A percentile compares a stretch with the other conserved stretches of the same genome.
phyloP scores from a whole-genome alignment of 2,113 vertebrate species.

The Myotis davidii region DNA sequence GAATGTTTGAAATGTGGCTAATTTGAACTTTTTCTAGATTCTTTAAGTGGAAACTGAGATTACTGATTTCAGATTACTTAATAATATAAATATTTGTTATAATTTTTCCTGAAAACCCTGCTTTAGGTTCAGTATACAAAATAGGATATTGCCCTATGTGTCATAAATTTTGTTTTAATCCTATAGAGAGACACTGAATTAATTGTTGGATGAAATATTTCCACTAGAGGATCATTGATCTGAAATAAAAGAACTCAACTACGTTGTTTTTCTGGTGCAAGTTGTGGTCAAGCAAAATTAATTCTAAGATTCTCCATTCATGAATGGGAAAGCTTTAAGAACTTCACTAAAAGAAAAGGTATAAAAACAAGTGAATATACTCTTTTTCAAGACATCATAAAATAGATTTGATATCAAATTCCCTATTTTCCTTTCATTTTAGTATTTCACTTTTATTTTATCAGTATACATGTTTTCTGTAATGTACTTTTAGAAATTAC shows the following conservation, averaged over 20 bases:
- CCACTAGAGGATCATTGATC: not conserved
- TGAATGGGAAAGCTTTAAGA: not conserved
- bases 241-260: not conserved
- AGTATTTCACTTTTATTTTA: not conserved
- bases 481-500: constrained; percentile 8
- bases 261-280: not conserved
- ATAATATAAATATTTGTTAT: not conserved
- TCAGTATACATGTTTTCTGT: not conserved
- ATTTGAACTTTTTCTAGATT: not conserved
- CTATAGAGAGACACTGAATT: not conserved
- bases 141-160: not conserved
- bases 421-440: constrained; percentile 33
- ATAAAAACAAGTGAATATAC: not conserved
- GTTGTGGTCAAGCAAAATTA: not conserved
- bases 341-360: not conserved
- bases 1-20: not conserved
- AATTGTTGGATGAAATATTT: not conserved
- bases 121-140: not conserved
- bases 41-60: not conserved
- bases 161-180: not conserved
- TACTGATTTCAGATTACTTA: not conserved
- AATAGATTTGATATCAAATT: constrained; percentile 11
- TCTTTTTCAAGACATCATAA: not conserved
- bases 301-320: constrained; percentile 33
- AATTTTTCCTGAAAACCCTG: not conserved